Evolutionary conservation across 2,888 invertebrate species (phyloP).

Genomic region (Epinotia demarniana): DNA sequence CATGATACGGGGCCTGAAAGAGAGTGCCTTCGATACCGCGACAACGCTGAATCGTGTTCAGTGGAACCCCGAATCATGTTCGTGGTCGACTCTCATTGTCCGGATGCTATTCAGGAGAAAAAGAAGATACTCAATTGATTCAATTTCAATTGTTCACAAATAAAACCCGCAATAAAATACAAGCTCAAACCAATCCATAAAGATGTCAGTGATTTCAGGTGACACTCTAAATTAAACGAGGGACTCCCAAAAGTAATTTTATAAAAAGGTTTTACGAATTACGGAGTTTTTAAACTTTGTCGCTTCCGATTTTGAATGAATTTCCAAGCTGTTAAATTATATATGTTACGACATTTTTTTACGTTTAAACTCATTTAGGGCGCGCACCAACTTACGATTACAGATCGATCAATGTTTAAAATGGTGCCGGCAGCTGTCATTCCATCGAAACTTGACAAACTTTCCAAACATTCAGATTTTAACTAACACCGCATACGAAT

Average conservation of each 20-base stretch:
- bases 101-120: too few relatives aligned
- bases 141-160: not conserved
- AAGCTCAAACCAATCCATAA: conserved; percentile 26
- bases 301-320: conserved; percentile 14
- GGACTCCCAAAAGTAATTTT: conserved; percentile 42
- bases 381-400: too few relatives aligned
- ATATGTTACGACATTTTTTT: not conserved
- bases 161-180: conserved; percentile 9
- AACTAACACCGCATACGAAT: too few relatives aligned
- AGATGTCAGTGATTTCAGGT: conserved; percentile 42
- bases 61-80: too few relatives aligned
- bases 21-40: too few relatives aligned
- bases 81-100: too few relatives aligned
- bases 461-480: too few relatives aligned
- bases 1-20: too few relatives aligned
- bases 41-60: too few relatives aligned
- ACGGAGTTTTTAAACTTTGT: conserved; percentile 27
- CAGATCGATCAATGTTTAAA: too few relatives aligned
- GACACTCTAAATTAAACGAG: conserved; percentile 37
- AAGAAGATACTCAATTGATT: not conserved
- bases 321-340: conserved; percentile 9
- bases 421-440: too few relatives aligned
- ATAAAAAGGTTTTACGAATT: conserved; percentile 42
- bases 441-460: too few relatives aligned
- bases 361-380: not conserved